Conservation (phyloP, 35 echinoderm and acorn worm genomes). For the Lytechinus variegatus region DNA sequence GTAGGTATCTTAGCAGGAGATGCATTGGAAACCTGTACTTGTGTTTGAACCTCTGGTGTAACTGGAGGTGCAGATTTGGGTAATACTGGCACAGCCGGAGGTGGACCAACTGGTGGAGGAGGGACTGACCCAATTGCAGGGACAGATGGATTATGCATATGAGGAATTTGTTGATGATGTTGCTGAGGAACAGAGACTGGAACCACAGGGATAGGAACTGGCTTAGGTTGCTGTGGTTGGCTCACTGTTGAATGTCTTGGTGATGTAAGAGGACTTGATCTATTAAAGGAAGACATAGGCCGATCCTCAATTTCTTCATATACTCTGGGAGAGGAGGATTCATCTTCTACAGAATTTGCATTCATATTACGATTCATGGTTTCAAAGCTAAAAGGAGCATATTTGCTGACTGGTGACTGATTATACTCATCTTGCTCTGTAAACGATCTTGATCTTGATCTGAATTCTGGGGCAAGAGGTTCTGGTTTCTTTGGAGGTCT, state of each 20-base stretch:
- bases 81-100: conserved; percentile 48
- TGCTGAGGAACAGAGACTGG: background rate
- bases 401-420: conserved; percentile 87
- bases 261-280: conserved; percentile 22
- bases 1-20: background rate
- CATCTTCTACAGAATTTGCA: conserved; percentile 35
- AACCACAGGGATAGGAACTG: background rate
- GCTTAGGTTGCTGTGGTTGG: conserved; percentile 17
- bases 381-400: conserved; percentile 70
- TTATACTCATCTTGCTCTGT: conserved; percentile 88
- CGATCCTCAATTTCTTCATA: background rate
- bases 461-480: conserved; percentile 62
- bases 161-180: background rate
- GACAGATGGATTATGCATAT: background rate
- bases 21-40: conserved; percentile 23
- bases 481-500: conserved; percentile 81
- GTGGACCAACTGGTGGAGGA: conserved; percentile 48
- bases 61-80: conserved; percentile 29
- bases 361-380: conserved; percentile 43
- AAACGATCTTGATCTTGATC: conserved; percentile 66
- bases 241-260: background rate
- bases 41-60: background rate
- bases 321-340: background rate
- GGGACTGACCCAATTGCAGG: conserved; percentile 16
- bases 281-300: conserved; percentile 3